A percentile compares a stretch with the other conserved stretches of the same genome.
Evolutionary conservation across 2,113 vertebrate genomes (phyloP).

Genomic region (Cisticola juncidis): DNA sequence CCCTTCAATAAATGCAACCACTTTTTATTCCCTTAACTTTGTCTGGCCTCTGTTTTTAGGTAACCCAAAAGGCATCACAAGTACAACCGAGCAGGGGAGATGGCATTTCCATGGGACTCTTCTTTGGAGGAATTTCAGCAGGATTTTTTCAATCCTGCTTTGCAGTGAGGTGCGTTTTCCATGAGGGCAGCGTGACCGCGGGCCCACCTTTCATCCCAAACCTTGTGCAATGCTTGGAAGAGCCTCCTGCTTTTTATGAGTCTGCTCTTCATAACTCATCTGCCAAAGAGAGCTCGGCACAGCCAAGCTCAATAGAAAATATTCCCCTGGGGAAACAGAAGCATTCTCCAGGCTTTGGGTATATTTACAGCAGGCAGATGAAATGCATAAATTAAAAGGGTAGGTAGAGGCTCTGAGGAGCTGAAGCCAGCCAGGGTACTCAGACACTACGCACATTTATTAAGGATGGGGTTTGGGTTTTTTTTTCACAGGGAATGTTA

Average conservation of each 20-base stretch:
- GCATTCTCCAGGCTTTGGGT: neutral
- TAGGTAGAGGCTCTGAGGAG: neutral
- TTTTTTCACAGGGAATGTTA: neutral
- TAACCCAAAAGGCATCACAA: neutral
- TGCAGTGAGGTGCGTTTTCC: neutral
- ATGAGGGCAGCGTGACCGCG: accelerated
- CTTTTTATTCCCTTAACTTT: neutral
- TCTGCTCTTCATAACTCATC: slow-evolving; percentile 12
- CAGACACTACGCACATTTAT: neutral
- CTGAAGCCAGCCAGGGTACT: neutral
- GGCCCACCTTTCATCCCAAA: neutral
- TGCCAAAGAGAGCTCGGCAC: neutral
- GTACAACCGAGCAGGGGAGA: neutral
- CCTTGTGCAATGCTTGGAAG: neutral
- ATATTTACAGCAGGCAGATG: slow-evolving; percentile 11
- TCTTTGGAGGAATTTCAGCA: neutral
- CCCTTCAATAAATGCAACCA: neutral
- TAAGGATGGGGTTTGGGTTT: neutral
- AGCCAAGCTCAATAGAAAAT: slow-evolving; percentile 1
- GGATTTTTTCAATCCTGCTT: neutral
- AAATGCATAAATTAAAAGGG: slow-evolving; percentile 21
- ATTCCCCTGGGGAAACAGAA: neutral
- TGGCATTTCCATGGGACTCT: neutral
- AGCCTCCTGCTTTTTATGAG: slow-evolving; percentile 6
- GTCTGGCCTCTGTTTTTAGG: neutral